A percentile compares a stretch with the other conserved stretches of the same genome.
These are phyloP conservation scores for Samia ricini DNA, from an alignment of 1,140 invertebrate species.

Conservation along the genomic window DNA sequence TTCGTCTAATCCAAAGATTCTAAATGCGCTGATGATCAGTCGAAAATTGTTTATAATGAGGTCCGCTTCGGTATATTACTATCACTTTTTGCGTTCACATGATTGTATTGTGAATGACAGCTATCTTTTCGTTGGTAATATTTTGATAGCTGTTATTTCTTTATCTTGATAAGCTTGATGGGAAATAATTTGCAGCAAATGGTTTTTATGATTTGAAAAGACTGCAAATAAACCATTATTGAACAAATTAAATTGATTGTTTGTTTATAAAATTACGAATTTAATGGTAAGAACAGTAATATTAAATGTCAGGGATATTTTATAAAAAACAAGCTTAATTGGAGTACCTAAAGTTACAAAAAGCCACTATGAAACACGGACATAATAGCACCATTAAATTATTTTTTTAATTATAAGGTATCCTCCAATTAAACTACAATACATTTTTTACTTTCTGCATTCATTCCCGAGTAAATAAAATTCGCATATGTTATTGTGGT, in stretches of 20 bases:
- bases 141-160: conserved; percentile 24
- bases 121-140: conserved; percentile 20
- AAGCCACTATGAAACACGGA: conserved; percentile 28
- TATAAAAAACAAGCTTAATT: conserved; percentile 18
- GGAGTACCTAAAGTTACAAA: conserved; percentile 24
- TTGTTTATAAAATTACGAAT: not conserved
- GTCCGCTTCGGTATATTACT: conserved; percentile 19
- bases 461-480: conserved; percentile 57
- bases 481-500: conserved; percentile 57
- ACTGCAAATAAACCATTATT: not conserved
- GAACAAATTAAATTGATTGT: not conserved
- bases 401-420: conserved; percentile 47
- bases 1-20: conserved; percentile 40
- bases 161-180: conserved; percentile 30
- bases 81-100: conserved; percentile 21
- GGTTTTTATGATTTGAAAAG: conserved; percentile 7
- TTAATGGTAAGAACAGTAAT: not conserved
- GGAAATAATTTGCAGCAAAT: conserved; percentile 19
- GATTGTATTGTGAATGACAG: conserved; percentile 22
- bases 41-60: conserved; percentile 43
- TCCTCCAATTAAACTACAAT: conserved; percentile 33
- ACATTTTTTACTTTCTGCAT: conserved; percentile 44
- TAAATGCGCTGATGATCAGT: conserved; percentile 49
- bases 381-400: conserved; percentile 35
- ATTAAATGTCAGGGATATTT: not conserved